Conservation (phyloP, 2,797 vertebrate species). For the Pterois miles region DNA sequence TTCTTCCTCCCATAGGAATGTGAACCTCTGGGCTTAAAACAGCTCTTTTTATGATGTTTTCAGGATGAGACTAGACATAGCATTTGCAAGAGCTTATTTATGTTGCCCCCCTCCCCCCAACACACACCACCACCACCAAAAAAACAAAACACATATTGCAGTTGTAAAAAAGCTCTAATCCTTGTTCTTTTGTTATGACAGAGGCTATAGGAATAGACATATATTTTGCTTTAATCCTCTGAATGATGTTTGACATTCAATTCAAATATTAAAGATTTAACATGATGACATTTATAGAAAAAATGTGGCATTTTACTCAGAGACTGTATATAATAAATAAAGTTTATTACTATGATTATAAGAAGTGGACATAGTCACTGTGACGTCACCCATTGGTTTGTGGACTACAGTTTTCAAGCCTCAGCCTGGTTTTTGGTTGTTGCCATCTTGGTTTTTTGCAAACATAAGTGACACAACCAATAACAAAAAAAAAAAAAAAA, state of each 20-base stretch:
- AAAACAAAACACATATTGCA: not conserved
- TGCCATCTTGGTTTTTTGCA: too few relatives aligned
- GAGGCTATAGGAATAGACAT: not conserved
- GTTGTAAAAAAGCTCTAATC: not conserved
- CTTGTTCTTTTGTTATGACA: not conserved
- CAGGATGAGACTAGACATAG: not conserved
- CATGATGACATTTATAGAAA: not conserved
- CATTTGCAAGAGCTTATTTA: slow-evolving; percentile 3
- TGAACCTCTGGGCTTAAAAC: slow-evolving; percentile 5
- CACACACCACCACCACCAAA: too few relatives aligned
- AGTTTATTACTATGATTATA: too few relatives aligned
- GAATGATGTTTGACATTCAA: not conserved
- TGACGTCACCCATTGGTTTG: too few relatives aligned
- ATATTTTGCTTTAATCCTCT: not conserved
- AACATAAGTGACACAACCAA: too few relatives aligned
- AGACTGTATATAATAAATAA: too few relatives aligned
- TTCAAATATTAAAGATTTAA: not conserved
- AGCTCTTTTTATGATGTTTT: not conserved
- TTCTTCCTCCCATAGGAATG: not conserved
- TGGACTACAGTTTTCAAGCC: too few relatives aligned
- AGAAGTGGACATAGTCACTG: too few relatives aligned
- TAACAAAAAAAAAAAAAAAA: too few relatives aligned
- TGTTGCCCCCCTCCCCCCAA: not conserved
- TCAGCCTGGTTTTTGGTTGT: too few relatives aligned
- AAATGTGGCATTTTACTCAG: not conserved